Evolutionary conservation across 2,113 vertebrate species (phyloP), one percentile per base, ranked within the genome.

Genomic region (Xiphophorus maculatus): DNA sequence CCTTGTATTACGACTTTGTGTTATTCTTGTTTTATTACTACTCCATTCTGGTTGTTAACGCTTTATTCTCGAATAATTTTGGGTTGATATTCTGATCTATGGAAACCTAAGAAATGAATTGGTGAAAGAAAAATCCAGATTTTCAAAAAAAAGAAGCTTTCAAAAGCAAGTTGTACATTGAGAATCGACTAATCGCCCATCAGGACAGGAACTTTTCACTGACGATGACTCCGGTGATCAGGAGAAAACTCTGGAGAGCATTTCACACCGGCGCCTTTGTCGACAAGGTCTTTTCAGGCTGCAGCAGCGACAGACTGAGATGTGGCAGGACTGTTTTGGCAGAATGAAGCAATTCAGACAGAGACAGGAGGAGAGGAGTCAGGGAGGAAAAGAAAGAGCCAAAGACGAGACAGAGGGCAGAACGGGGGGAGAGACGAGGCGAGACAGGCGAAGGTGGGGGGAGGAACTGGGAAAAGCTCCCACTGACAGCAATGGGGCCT

Each of bases 191-290:
- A 12, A 37, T 37, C 35, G 35, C 10, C 35, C 35, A 10, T 37
- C 35, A 37, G 35, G 35, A 37, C 35, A 37, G 35, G 10, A 37
- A 37, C 35, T 12, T 37, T 37, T 11, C 66, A 85, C 82, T 75
- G 58, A 75, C 15, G 40, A 75, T 66, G 78, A 77, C 77, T 69
- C 77, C 8, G 60, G 79, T 60, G 79, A 76, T 29, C 74, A 63
- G 66, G 80, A 84, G 73, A 77, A 81, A 85, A 89, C 81, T 80
- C 82, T 84, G 69, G 71, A 80, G 83, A 85, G 80, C 66, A 32
- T 80, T 90, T 88, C 76, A 88, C 88, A 87, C 84, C 90, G 84
- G 89, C 72, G 73, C 87, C 85, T 89, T 90, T 89, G 85, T 90
- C 86, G 89, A 86, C 81, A 74, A 69, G 84, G 69, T 81, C 83